Percentiles rank a stretch among this genome's conserved stretches.
Conservation (phyloP, 2,797 vertebrate genomes). For the Micrastur ruficollis region DNA sequence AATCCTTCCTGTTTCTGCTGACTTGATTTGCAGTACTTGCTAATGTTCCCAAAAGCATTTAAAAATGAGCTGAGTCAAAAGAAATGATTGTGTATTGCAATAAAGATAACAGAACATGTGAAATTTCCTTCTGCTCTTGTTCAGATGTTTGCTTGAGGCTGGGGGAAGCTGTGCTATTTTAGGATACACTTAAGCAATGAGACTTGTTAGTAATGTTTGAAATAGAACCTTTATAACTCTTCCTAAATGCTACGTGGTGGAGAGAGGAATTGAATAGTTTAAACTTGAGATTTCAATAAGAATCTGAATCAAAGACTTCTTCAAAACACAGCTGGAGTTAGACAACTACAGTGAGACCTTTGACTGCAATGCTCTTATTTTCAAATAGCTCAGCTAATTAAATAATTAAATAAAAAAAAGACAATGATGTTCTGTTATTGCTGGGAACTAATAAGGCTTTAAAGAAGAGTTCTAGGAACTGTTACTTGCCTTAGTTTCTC, state of each 20-base stretch:
- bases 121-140: conserved; percentile 26
- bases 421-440: not conserved
- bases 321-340: not conserved
- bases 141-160: not conserved
- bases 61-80: conserved; percentile 51
- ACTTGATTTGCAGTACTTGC: conserved; percentile 23
- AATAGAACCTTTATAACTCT: not conserved
- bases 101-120: conserved; percentile 10
- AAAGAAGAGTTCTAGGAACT: not conserved
- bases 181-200: not conserved
- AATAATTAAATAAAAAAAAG: not conserved
- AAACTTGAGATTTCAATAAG: not conserved
- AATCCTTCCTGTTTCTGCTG: conserved; percentile 57
- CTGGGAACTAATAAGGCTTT: not conserved
- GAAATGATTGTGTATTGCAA: conserved; percentile 6
- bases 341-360: not conserved
- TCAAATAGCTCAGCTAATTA: not conserved
- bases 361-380: not conserved
- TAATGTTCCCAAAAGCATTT: not conserved
- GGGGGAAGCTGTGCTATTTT: not conserved
- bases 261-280: not conserved
- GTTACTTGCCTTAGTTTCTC: not conserved
- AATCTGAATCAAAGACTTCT: not conserved
- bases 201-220: not conserved
- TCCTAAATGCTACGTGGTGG: not conserved